Evolutionary conservation across 2,888 invertebrate species (phyloP).

Genomic region (Noctua janthe): DNA sequence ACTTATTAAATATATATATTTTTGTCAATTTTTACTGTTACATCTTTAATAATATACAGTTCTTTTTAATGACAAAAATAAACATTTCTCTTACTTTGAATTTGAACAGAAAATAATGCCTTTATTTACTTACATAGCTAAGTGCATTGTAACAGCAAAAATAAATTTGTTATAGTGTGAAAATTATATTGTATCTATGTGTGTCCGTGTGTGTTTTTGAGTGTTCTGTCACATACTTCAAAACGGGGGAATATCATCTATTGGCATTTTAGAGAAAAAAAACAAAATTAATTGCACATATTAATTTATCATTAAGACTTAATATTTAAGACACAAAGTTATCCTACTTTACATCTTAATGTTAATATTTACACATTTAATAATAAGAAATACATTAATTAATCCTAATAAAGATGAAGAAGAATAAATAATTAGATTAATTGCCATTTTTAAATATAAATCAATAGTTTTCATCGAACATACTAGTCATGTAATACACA

Average conservation of each 20-base stretch:
- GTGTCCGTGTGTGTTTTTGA: constrained; percentile 25
- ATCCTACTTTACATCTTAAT: constrained; percentile 8
- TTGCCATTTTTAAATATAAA: too few species aligned
- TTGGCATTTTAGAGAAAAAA: constrained; percentile 14
- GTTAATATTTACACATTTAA: neutral
- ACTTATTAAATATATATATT: neutral
- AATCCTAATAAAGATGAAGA: neutral
- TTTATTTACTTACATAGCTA: neutral
- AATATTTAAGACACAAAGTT: constrained; percentile 10
- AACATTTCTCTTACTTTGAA: neutral
- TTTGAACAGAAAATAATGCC: neutral
- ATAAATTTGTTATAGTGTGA: neutral
- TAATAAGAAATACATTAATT: constrained; percentile 1
- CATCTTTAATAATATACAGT: neutral
- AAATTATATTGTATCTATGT: constrained; percentile 7
- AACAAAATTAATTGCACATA: neutral
- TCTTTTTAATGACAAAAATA: too few species aligned
- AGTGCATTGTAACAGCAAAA: constrained; percentile 22
- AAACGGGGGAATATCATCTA: constrained; percentile 16
- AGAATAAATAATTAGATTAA: too few species aligned
- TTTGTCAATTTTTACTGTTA: constrained; percentile 4
- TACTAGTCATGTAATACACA: constrained; percentile 38
- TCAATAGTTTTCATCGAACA: neutral
- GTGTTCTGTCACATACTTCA: constrained; percentile 16
- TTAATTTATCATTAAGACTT: neutral